Evolutionary conservation across 2,888 invertebrate species (phyloP).

Genomic region (Gandaritis pyraliata): DNA sequence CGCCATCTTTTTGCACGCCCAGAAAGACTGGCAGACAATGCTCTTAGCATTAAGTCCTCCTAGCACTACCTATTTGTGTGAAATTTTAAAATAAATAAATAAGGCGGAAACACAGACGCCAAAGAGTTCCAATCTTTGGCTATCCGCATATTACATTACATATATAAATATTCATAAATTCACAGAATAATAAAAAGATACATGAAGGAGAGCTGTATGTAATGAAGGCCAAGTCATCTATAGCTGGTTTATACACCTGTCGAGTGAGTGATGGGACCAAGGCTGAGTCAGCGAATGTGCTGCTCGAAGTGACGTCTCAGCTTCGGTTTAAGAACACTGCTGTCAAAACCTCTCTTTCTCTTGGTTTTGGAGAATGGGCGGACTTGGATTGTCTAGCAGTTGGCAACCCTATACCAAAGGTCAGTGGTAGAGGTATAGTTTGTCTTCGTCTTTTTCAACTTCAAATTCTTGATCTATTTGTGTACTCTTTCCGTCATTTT

Average conservation of each 20-base stretch:
- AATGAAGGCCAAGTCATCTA: not conserved
- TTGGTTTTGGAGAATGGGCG: constrained; percentile 7
- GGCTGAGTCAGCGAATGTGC: constrained; percentile 15
- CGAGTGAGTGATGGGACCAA: constrained; percentile 6
- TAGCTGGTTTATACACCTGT: constrained; percentile 24
- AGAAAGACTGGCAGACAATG: too few relatives aligned
- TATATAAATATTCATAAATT: not conserved
- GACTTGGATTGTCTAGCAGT: constrained; percentile 1
- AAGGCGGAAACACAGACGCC: too few relatives aligned
- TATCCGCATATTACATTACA: too few relatives aligned
- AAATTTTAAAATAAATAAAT: too few relatives aligned
- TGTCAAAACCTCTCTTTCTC: constrained; percentile 8
- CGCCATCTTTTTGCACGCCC: too few relatives aligned
- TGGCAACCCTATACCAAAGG: not conserved
- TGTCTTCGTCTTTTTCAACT: too few relatives aligned
- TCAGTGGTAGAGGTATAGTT: not conserved
- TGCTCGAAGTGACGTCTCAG: not conserved
- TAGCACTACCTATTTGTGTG: too few relatives aligned
- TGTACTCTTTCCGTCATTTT: too few relatives aligned
- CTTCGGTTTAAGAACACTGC: not conserved
- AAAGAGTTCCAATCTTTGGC: too few relatives aligned
- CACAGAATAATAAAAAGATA: constrained; percentile 18
- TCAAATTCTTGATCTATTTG: too few relatives aligned
- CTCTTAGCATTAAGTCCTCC: too few relatives aligned
- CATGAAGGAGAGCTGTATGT: constrained; percentile 7